These are phyloP conservation scores for Scomber japonicus DNA, from an alignment of 2,113 vertebrate genomes.

Conservation along the genomic window DNA sequence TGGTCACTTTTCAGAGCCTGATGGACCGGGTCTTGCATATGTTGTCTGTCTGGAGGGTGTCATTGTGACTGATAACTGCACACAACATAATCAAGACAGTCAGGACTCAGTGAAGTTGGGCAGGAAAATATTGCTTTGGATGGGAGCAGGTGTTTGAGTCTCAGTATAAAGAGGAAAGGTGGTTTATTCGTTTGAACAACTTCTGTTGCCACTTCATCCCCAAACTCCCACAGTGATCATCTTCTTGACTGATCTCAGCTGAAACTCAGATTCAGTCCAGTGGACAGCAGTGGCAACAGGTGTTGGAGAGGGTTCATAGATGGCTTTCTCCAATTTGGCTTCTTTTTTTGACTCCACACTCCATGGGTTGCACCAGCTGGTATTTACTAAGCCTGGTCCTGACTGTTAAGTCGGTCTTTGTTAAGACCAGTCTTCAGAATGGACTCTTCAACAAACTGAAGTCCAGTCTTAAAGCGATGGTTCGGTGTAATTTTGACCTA, in stretches of 20 bases:
- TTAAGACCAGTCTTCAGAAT: no score
- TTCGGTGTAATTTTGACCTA: no score
- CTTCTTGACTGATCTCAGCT: slow-evolving; percentile 39
- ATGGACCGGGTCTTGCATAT: neutral
- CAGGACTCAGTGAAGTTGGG: neutral
- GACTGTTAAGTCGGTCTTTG: no score
- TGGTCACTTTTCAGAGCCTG: neutral
- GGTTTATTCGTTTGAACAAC: slow-evolving; percentile 26
- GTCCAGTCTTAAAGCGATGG: no score
- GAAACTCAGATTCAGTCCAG: slow-evolving; percentile 28
- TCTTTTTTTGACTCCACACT: neutral
- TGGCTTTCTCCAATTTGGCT: neutral
- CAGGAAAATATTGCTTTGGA: neutral
- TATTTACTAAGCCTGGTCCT: no score
- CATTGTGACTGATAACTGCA: neutral
- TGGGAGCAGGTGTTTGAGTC: neutral
- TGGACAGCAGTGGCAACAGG: slow-evolving; percentile 16
- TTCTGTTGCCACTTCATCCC: slow-evolving; percentile 16
- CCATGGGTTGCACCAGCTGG: neutral
- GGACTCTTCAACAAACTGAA: no score
- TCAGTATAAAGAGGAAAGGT: slow-evolving; percentile 7
- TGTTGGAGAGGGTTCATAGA: slow-evolving; percentile 13
- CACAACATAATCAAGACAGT: neutral
- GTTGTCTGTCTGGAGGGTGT: neutral
- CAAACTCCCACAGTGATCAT: slow-evolving; percentile 15